Base-by-base conservation (phyloP, 1,140 invertebrate genomes). In the Drosophila willistoni region DNA sequence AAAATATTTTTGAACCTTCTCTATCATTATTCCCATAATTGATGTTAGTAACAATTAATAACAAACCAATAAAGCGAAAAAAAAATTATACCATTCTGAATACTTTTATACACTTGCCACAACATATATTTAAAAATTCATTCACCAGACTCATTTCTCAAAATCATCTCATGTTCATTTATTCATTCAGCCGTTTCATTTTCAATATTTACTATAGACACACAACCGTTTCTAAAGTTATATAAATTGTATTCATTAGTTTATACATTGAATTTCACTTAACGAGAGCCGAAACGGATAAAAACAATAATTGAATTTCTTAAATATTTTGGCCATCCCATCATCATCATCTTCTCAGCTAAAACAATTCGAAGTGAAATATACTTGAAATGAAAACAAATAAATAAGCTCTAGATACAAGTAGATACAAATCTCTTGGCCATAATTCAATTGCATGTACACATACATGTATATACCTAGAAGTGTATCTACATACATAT, bases 291-390 rank as follows among this genome's bases (percentile, higher is more conserved):
- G 17, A 59, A 14, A 57, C 29, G 33, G 29, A 57, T 17, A 59
- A 34, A 39, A 12, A 59, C 73, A 76, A 44, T 65, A 75, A 78
- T 85, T 57, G 63, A 81, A 75, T 72, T 59, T 63, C 64, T 71
- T 64, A 62, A 81, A 85, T 81, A 79, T 81, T 86, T 85, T 67
- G 65, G 61, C 22, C 64, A 77, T 80, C 61, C 56, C 70, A 71
- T 76, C 73, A 76, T 72, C 64, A 12, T 39, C 13, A 57, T 63
- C 73, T 60, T 64, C 57, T 25, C 65, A 70, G 64, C 65, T 57
- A 59, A 17, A 54, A 67, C 41, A 51, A 62, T 12, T 22, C 33
- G 13, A 41, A 73, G 64, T 71, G 25, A 80, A 79, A 73, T 78
- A 81, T 65, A 68, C 36, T 47, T 19, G 17, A 51, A 51, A 51